These are phyloP conservation scores for Egretta garzetta DNA, from an alignment of 2,113 vertebrate species.

Conservation along the genomic window DNA sequence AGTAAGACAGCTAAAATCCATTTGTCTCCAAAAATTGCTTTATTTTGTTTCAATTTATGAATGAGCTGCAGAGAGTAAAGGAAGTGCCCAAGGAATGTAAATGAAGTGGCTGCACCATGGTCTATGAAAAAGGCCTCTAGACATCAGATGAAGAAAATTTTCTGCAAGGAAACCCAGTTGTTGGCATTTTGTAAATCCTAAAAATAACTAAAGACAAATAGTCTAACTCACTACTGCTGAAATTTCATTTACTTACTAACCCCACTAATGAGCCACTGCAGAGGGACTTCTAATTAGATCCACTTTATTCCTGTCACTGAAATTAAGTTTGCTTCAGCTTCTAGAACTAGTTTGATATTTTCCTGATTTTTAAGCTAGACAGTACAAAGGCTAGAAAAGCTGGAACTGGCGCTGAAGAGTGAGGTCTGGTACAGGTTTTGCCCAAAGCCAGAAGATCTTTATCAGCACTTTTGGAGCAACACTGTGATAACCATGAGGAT, in stretches of 20 bases:
- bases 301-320: conserved; percentile 93
- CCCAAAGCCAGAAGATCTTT: neutral
- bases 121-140: conserved; percentile 45
- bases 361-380: conserved; percentile 5
- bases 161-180: conserved; percentile 41
- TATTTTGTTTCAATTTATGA: conserved; percentile 29
- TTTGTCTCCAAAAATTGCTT: conserved; percentile 35
- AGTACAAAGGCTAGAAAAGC: neutral
- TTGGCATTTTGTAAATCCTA: conserved; percentile 73
- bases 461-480: neutral
- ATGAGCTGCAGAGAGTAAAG: conserved; percentile 28
- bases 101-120: conserved; percentile 39
- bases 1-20: neutral
- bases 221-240: conserved; percentile 84
- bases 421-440: neutral
- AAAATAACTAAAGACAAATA: conserved; percentile 85
- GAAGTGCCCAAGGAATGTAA: conserved; percentile 31
- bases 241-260: conserved; percentile 88
- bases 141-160: conserved; percentile 29
- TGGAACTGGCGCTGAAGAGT: neutral
- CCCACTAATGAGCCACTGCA: conserved; percentile 85
- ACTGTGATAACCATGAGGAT: neutral
- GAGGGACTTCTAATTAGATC: conserved; percentile 90
- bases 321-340: conserved; percentile 85
- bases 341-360: conserved; percentile 79